phyloP scores from a whole-genome alignment of 2,797 vertebrate genomes.

The Anguilla pacifica region DNA sequence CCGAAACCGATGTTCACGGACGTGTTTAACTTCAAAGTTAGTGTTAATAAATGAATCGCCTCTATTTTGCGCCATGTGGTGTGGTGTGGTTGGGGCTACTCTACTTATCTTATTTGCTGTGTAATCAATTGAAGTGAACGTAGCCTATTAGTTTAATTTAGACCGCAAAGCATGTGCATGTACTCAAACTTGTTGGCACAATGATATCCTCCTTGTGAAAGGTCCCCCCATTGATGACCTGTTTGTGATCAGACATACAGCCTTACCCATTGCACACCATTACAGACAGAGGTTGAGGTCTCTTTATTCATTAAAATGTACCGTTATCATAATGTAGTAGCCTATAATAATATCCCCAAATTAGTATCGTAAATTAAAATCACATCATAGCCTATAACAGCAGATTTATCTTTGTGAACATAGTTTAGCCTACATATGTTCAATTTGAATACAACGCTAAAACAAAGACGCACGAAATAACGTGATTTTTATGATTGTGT shows the following conservation, averaged over 20 bases:
- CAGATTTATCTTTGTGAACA: not conserved
- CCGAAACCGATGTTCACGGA: slow-evolving; percentile 5
- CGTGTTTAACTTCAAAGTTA: slow-evolving; percentile 5
- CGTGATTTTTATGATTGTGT: slow-evolving; percentile 38
- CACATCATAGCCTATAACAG: not conserved
- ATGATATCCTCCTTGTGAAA: not conserved
- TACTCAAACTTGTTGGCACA: slow-evolving; percentile 7
- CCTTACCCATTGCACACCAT: not conserved
- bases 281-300: not conserved
- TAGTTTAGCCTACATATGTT: slow-evolving; percentile 48
- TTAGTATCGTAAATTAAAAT: not conserved
- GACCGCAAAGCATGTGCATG: not conserved
- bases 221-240: slow-evolving; percentile 14
- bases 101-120: not conserved
- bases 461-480: slow-evolving; percentile 58
- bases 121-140: not conserved
- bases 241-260: not conserved
- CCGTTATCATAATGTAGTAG: not conserved
- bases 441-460: slow-evolving; percentile 57
- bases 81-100: not conserved
- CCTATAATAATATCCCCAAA: not conserved
- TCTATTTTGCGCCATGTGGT: not conserved
- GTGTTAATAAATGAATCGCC: not conserved
- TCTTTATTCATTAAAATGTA: not conserved
- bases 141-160: not conserved